Evolutionary conservation across 2,888 invertebrate genomes (phyloP), one percentile per base, ranked within the genome.

Genomic region (Cantharis lateralis): DNA sequence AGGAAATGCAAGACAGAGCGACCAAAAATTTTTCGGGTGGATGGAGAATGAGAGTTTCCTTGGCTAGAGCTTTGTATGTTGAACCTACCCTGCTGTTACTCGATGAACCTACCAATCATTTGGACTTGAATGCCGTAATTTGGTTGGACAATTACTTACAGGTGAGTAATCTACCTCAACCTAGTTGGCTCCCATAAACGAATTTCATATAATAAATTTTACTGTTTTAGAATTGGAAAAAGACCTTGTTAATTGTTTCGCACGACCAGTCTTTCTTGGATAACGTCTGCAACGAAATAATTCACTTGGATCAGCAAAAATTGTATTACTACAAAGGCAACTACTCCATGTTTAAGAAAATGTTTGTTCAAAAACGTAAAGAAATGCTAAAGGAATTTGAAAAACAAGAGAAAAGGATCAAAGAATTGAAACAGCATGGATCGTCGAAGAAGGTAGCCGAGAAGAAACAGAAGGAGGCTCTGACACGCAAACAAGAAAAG

Each of bases 201-300:
- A 18, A 18, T 18, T 18, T 18, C 18, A 18, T 18, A 1, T 18
- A 18, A 2, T 32, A 32, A 32, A 32, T 32, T 32, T 20, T 70
- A n/a, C 13, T 48, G 28, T 71, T 78, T 74, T 98, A 99, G 91
- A 93, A 93, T 2, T 99, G 99, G 99, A 99, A 99, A 89, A 99
- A 99, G 87, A 99, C 99, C 0, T 89, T 99, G 3, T 89, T 99
- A 28, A 95, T 99, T 77, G 99, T 99, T 11, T 99, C 99, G 84
- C 99, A 99, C 93, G 99, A 99, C 91, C 99, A 99, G 90, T 98
- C 98, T 81, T 99, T 99, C 90, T 93, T 99, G 84, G 99, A 99
- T 88, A 99, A 99, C 86, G 98, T 99, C 3, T 99, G 99, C 88
- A 98, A 99, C 75, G 99, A 99, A 90, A 96, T 99, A 81, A 96